Conservation (phyloP, 92 coral and sea anemone species). For the Siderastrea siderea region DNA sequence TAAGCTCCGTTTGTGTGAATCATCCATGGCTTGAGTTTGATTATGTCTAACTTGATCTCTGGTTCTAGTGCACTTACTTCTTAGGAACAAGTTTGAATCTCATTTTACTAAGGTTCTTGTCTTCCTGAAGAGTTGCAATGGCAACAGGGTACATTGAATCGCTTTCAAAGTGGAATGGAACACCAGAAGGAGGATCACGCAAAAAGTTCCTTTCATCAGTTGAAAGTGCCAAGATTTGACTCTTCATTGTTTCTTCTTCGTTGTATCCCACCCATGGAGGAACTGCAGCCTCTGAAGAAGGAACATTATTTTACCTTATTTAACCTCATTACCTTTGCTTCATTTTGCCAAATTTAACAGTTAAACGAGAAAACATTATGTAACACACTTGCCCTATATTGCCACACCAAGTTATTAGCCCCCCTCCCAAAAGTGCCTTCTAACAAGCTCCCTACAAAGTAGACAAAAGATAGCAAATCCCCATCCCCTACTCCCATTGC, state of each 20-base stretch:
- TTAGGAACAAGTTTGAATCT: slow-evolving; percentile 96
- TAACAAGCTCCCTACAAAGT: too few relatives aligned
- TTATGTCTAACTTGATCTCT: too few relatives aligned
- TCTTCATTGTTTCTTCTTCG: slow-evolving; percentile 96
- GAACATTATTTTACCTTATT: not conserved
- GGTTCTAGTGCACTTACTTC: slow-evolving; percentile 69
- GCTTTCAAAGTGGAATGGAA: slow-evolving; percentile 91
- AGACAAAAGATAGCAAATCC: too few relatives aligned
- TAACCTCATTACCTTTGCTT: too few relatives aligned
- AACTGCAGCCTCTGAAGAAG: slow-evolving; percentile 85
- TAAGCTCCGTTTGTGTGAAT: too few relatives aligned
- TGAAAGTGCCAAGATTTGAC: slow-evolving; percentile 96
- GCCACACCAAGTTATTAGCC: too few relatives aligned
- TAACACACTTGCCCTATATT: too few relatives aligned
- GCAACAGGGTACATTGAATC: slow-evolving; percentile 98
- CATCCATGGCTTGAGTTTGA: too few relatives aligned
- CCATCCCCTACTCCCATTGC: too few relatives aligned
- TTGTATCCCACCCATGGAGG: slow-evolving; percentile 99
- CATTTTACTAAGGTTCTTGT: slow-evolving; percentile 88
- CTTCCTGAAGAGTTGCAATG: slow-evolving; percentile 92
- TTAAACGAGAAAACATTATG: too few relatives aligned
- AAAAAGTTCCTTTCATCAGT: slow-evolving; percentile 96
- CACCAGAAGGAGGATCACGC: slow-evolving; percentile 99
- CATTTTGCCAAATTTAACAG: too few relatives aligned
- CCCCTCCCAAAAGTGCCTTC: too few relatives aligned